phyloP scores from a whole-genome alignment of 1,140 invertebrate genomes.

The Eciton burchellii region DNA sequence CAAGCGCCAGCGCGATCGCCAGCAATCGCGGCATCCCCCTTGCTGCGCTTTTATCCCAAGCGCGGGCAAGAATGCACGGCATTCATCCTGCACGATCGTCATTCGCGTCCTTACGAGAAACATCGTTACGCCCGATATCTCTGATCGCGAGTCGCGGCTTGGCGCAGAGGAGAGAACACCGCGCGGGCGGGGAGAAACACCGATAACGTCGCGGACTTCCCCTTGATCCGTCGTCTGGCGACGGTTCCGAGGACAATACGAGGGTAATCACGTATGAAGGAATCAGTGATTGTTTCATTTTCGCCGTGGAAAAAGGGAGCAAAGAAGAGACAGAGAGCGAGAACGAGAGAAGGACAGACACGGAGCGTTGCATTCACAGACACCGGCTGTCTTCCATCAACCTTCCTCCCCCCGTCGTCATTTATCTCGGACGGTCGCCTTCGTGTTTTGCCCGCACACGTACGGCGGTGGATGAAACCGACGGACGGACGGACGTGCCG shows the following conservation, averaged over 20 bases:
- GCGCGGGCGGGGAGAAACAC: too few species aligned
- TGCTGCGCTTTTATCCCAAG: neutral
- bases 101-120: too few species aligned
- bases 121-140: too few species aligned
- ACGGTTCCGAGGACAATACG: constrained; percentile 77
- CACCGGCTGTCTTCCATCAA: constrained; percentile 39
- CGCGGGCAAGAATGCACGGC: too few species aligned
- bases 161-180: too few species aligned
- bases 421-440: constrained; percentile 41
- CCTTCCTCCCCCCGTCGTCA: too few species aligned
- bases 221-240: constrained; percentile 69
- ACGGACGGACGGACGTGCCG: constrained; percentile 57
- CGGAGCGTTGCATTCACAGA: constrained; percentile 37
- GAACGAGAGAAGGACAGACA: neutral
- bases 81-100: neutral
- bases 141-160: too few species aligned
- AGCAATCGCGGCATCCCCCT: neutral
- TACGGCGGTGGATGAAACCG: constrained; percentile 26
- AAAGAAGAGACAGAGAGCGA: neutral
- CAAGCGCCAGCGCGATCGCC: neutral
- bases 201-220: constrained; percentile 57
- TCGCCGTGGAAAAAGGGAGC: constrained; percentile 62
- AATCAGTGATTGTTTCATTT: constrained; percentile 83
- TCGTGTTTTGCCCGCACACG: constrained; percentile 57
- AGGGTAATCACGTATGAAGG: constrained; percentile 83